These are phyloP conservation scores for Ammodytes dubius DNA, from an alignment of 2,113 vertebrate species.

Conservation along the genomic window DNA sequence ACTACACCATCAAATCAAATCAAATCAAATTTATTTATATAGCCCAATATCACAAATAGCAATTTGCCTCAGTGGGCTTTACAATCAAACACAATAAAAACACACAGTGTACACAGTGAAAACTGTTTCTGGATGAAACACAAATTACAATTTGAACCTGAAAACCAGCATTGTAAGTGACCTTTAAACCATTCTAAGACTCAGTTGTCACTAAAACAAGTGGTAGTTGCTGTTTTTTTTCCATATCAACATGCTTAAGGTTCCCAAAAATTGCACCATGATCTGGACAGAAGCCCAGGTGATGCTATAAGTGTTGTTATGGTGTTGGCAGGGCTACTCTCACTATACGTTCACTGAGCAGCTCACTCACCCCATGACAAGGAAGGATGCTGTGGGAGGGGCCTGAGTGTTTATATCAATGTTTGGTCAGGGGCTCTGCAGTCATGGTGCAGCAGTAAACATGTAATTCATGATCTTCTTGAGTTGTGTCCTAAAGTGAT, in stretches of 20 bases:
- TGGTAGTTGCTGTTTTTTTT: neutral
- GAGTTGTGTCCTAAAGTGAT: neutral
- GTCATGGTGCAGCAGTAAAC: conserved; percentile 38
- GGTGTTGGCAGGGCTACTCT: conserved; percentile 88
- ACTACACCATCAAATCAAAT: no score
- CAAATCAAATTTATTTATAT: no score
- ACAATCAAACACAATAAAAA: no score
- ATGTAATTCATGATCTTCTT: fast-evolving
- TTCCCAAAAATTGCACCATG: conserved; percentile 92
- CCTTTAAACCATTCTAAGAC: no score
- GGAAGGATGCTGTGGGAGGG: conserved; percentile 35
- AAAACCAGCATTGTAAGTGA: no score
- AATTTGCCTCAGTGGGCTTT: no score
- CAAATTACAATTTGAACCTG: no score
- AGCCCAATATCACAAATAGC: no score
- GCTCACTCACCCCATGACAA: conserved; percentile 89
- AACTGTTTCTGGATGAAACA: no score
- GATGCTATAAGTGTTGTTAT: conserved; percentile 82
- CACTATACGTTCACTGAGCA: conserved; percentile 84
- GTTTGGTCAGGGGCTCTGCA: neutral
- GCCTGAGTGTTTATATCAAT: fast-evolving
- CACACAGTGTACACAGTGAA: no score
- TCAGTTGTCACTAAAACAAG: no score
- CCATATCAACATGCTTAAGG: neutral
- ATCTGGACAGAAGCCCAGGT: conserved; percentile 10